Percentiles rank a stretch among this genome's conserved stretches.
Conservation (phyloP, 2,888 invertebrate genomes). For the Deladenus siricidicola region DNA sequence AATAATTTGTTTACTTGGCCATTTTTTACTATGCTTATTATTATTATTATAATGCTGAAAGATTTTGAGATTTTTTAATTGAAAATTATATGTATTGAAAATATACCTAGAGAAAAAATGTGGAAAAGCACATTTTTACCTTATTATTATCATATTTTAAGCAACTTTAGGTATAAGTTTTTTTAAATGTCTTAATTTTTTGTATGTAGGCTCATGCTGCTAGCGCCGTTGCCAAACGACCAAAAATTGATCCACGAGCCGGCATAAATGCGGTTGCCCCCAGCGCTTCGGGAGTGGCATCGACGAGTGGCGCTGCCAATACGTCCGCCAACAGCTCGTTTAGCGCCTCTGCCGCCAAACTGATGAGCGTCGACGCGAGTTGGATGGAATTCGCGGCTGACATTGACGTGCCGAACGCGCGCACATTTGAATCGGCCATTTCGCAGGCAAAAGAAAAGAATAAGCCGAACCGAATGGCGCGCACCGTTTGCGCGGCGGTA, state of each 20-base stretch:
- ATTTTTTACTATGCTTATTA: too few species aligned
- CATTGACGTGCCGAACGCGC: constrained; percentile 8
- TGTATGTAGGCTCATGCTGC: too few species aligned
- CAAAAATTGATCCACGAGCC: not conserved
- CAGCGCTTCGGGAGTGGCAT: not conserved
- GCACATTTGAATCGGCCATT: not conserved
- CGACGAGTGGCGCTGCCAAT: not conserved
- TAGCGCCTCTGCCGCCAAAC: not conserved
- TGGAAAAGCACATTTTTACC: too few species aligned
- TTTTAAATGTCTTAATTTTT: too few species aligned
- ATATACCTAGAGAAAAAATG: too few species aligned
- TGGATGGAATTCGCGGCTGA: constrained; percentile 7
- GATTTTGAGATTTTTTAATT: too few species aligned
- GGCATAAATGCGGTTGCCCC: not conserved
- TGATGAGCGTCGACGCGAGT: not conserved
- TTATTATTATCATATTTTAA: too few species aligned
- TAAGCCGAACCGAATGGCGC: constrained; percentile 11
- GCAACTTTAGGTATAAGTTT: too few species aligned
- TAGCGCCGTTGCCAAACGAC: not conserved
- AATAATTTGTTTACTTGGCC: too few species aligned
- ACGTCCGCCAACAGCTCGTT: constrained; percentile 1
- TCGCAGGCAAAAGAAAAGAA: constrained; percentile 2
- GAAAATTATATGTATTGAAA: too few species aligned
- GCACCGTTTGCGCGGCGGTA: constrained; percentile 9
- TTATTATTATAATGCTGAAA: too few species aligned